Evolutionary conservation across 2,797 vertebrate species (phyloP).

Genomic region (Halcyon badia): DNA sequence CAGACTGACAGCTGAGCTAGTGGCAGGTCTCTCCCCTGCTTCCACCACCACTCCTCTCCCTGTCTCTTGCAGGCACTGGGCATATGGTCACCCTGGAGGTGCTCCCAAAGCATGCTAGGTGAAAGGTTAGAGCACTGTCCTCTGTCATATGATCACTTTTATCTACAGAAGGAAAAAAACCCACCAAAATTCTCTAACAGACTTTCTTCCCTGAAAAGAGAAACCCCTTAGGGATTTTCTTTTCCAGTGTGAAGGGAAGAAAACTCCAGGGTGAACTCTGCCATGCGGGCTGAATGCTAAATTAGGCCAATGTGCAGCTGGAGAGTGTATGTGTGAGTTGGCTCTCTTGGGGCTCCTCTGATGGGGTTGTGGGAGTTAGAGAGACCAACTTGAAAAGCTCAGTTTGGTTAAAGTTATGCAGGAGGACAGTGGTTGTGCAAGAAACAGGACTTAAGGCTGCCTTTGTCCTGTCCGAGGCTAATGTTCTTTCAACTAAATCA

Average conservation of each 20-base stretch:
- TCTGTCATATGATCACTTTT: neutral
- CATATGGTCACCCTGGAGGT: accelerated
- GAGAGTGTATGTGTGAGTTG: neutral
- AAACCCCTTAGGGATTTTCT: neutral
- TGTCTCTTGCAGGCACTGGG: neutral
- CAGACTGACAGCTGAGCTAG: neutral
- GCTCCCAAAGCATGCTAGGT: accelerated
- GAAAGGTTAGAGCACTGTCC: neutral
- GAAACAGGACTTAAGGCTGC: neutral
- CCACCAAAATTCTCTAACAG: neutral
- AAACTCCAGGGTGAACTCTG: neutral
- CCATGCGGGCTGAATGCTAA: neutral
- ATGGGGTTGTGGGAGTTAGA: neutral
- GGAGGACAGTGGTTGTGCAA: neutral
- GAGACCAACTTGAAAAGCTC: neutral
- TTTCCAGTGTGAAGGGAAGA: neutral
- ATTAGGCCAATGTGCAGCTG: neutral
- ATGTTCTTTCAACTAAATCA: neutral
- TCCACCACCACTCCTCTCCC: neutral
- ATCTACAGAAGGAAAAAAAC: neutral
- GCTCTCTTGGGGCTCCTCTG: neutral
- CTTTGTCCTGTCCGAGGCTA: neutral
- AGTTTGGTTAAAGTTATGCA: neutral
- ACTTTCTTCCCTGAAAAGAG: neutral
- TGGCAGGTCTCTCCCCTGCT: neutral